Evolutionary conservation across 2,888 invertebrate species (phyloP), one percentile per base, ranked within the genome.

Genomic region (Ectemnius lituratus): DNA sequence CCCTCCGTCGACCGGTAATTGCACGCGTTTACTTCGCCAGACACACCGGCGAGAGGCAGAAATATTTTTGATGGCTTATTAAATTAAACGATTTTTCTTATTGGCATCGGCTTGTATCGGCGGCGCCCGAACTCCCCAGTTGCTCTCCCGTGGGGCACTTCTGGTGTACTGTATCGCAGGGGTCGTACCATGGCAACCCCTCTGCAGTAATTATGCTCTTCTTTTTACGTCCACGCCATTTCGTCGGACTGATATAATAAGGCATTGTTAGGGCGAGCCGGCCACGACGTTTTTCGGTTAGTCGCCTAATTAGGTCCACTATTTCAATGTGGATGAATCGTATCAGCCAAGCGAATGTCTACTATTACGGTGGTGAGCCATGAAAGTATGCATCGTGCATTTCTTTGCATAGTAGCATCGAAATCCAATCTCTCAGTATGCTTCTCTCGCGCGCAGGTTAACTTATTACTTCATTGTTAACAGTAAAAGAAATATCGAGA

Each of bases 21-120:
- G 63, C 27, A 5, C 68, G 46, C 37, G 37, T 68, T 58, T 37
- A 8, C 70, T 23, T 64, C 64, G 20, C 11, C 16, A 62, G 66
- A 16, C 37, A 56, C 52, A 69, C n/a, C 73, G 45, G 59, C 23
- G 47, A 37, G 5, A 69, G 77, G 68, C 63, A 81, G 76, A 83
- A 81, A 85, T 84, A 84, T 83, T 84, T 85, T 87, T 82, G 85
- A 88, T 85, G 87, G 87, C 85, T 89, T 89, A 89, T 90, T 89
- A 89, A 89, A 90, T 89, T 90, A 90, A 88, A 87, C 86, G 88
- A 89, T 89, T 88, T 86, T 87, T 87, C 86, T 87, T 86, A 83
- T 82, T 84, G 84, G 81, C 67, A 70, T 69, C 71, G 65, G 59
- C 64, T 73, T 75, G 79, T 79, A 81, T 75, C 75, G 60, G 64